A percentile compares a stretch with the other conserved stretches of the same genome.
Conservation (phyloP, 2,113 vertebrate species). For the Zootoca vivipara region DNA sequence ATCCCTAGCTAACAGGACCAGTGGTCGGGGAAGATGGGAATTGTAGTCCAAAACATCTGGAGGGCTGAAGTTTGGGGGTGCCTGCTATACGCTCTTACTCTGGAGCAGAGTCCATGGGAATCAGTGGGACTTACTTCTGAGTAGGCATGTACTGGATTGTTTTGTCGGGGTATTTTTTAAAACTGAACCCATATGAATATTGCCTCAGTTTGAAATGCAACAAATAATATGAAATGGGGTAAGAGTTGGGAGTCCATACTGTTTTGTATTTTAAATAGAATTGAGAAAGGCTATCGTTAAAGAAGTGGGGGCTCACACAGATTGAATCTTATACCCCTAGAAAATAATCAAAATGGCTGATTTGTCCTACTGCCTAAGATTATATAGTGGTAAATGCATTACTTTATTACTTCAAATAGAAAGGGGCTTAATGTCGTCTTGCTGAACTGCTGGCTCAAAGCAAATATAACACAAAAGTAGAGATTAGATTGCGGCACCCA, state of each 20-base stretch:
- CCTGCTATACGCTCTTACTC: background rate
- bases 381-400: accelerated
- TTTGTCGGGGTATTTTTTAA: background rate
- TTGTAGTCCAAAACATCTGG: too few species aligned
- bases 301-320: background rate
- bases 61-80: too few species aligned
- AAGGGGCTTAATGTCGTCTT: background rate
- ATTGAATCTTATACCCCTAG: background rate
- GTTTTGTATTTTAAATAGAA: background rate
- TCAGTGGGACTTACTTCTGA: background rate
- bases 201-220: background rate
- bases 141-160: background rate
- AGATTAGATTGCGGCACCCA: conserved; percentile 23
- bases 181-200: background rate
- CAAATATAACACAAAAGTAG: conserved; percentile 23
- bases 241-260: background rate
- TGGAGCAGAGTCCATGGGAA: background rate
- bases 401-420: background rate
- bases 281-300: background rate
- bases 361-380: background rate
- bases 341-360: conserved; percentile 8
- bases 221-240: background rate
- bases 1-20: too few species aligned
- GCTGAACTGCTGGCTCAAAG: conserved; percentile 33
- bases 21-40: too few species aligned